phyloP scores from a whole-genome alignment of 2,113 vertebrate species.

The Colaptes auratus region DNA sequence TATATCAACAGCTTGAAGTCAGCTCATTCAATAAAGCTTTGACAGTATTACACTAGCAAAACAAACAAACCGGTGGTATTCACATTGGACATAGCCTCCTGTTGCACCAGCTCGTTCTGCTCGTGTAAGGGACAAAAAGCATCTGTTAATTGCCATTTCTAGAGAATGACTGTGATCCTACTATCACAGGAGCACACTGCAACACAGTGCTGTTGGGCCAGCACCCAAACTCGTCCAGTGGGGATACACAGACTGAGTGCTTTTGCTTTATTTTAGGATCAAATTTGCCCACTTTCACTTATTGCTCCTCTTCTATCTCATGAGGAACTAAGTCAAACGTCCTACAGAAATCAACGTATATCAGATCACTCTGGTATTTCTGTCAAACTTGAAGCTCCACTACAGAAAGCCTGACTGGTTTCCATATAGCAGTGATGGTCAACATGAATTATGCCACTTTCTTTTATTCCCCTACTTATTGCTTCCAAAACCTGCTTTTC shows the following conservation, averaged over 20 bases:
- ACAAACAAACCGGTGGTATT: slow-evolving; percentile 52
- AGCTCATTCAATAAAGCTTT: slow-evolving; percentile 70
- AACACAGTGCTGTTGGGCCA: neutral
- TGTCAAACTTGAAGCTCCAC: neutral
- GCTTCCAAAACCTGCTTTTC: neutral
- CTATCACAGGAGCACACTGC: neutral
- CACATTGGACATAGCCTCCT: neutral
- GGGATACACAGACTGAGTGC: rapidly evolving
- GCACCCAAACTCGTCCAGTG: neutral
- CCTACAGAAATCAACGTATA: neutral
- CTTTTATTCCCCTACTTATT: neutral
- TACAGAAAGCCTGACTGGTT: neutral
- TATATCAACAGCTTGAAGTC: slow-evolving; percentile 79
- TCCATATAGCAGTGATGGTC: neutral
- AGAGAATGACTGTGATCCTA: neutral
- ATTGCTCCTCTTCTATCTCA: neutral
- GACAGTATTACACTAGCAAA: slow-evolving; percentile 70
- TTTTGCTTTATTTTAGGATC: neutral
- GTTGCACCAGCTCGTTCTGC: neutral
- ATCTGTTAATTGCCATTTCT: neutral
- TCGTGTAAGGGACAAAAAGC: neutral
- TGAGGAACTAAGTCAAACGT: rapidly evolving
- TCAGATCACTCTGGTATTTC: neutral
- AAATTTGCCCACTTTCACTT: neutral
- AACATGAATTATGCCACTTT: neutral